Evolutionary conservation across 2,888 invertebrate species (phyloP).

Genomic region (Carterocephalus palaemon): DNA sequence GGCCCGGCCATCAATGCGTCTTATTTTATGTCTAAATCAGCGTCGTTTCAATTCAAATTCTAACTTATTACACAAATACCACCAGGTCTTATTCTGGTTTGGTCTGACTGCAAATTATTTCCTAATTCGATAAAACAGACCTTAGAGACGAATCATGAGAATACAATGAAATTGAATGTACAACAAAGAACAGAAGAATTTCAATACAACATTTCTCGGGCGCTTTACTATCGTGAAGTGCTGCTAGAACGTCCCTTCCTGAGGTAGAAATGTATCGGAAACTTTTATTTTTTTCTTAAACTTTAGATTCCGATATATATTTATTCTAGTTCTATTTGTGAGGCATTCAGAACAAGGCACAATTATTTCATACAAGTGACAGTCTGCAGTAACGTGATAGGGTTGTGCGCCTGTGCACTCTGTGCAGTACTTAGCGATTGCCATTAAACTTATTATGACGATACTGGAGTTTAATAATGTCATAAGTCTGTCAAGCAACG

Average conservation of each 20-base stretch:
- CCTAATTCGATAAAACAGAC: constrained; percentile 6
- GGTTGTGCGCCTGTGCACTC: too few species aligned
- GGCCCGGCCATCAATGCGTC: too few species aligned
- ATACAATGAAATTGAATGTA: constrained; percentile 19
- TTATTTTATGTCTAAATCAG: too few species aligned
- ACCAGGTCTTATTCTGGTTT: too few species aligned
- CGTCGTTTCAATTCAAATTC: too few species aligned
- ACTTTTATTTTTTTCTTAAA: constrained; percentile 1
- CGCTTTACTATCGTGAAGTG: constrained; percentile 17
- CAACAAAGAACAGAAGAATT: constrained; percentile 22
- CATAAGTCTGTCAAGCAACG: too few species aligned
- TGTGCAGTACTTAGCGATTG: too few species aligned
- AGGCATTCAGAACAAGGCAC: neutral
- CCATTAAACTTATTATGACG: too few species aligned
- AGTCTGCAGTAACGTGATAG: too few species aligned
- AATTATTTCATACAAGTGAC: too few species aligned
- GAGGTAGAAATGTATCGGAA: neutral
- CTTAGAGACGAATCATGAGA: constrained; percentile 15
- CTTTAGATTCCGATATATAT: neutral
- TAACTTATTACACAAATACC: too few species aligned
- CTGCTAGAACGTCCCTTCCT: constrained; percentile 1
- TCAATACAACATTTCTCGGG: constrained; percentile 23
- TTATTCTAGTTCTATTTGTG: neutral
- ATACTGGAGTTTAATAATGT: too few species aligned
- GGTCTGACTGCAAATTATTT: constrained; percentile 3